Base-by-base conservation (phyloP, 2,113 vertebrate genomes). In the Carettochelys insculpta region DNA sequence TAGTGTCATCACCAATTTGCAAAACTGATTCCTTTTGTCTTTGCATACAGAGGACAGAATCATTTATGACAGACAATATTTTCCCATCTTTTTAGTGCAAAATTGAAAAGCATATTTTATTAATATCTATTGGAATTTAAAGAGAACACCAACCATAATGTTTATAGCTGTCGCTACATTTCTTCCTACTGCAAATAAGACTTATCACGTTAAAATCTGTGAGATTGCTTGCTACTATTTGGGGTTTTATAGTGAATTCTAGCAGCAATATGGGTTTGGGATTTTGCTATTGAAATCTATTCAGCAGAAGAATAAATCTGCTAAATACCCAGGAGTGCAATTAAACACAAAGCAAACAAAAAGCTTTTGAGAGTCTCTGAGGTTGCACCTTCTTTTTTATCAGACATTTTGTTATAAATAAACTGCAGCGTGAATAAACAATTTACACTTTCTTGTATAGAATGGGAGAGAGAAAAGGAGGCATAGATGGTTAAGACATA, bases 121-220 rank as follows among this genome's bases (percentile, higher is more conserved):
- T 77, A 38, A 3, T 78, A 34, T 11, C 20, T n/a, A 45, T 2
- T 48, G 31, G 43, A 51, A 51, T 85, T 71, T 56, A 58, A 34
- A 75, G 24, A 38, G 61, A n/a, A 20, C 13, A 58, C 19, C 41
- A 38, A 71, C 34, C 20, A 38, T 25, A 16, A 1, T 52, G 4
- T 53, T 9, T 50, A 19, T 14, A 4, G 48, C 0, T 0, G 1
- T 91, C 43, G 43, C 68, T 5, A 50, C 83, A 10, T 3, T 27
- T 80, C 77, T 29, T 75, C 0, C 75, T 2, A 0, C 11, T 27
- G 75, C 76, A 27, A 31, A 91, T 47, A 20, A 81, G 16, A 0
- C 2, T 24, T 84, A 4, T 80, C 71, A 16, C 76, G 68, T 58
- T 92, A 53, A 77, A 12, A 83, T 65, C 85, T 89, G 87, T 84